Evolutionary conservation across 2,797 vertebrate genomes (phyloP).

Genomic region (Gallinago solitaria): DNA sequence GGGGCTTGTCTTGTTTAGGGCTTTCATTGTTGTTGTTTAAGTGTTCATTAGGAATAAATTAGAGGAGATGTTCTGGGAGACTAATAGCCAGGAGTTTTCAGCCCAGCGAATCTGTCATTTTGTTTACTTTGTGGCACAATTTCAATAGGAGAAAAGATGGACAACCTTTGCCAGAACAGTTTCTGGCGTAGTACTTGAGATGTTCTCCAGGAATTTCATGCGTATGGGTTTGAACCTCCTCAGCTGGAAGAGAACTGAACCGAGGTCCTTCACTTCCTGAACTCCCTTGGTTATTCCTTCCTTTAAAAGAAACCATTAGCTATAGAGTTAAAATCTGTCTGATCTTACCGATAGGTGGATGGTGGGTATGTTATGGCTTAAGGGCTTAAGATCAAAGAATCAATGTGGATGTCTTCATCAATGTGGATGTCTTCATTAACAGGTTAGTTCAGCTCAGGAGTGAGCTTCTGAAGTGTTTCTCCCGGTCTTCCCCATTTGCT

Average conservation of each 20-base stretch:
- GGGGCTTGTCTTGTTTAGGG: not conserved
- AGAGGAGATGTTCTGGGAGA: not conserved
- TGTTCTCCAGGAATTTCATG: not conserved
- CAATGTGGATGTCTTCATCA: not conserved
- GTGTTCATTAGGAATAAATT: not conserved
- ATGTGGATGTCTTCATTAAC: not conserved
- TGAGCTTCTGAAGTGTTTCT: not conserved
- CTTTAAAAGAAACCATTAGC: not conserved
- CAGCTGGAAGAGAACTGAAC: not conserved
- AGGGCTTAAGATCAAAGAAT: not conserved
- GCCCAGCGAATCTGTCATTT: not conserved
- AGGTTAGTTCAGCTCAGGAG: not conserved
- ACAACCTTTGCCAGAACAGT: not conserved
- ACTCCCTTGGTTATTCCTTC: not conserved
- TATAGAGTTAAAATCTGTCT: not conserved
- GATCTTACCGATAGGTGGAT: not conserved
- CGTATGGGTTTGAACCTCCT: not conserved
- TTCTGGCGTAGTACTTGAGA: not conserved
- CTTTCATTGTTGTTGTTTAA: not conserved
- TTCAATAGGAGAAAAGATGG: not conserved
- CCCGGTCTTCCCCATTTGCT: not conserved
- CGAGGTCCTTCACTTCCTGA: not conserved
- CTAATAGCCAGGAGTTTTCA: not conserved
- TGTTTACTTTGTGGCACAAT: not conserved
- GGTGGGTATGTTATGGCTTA: not conserved